Evolutionary conservation across 1,140 invertebrate genomes (phyloP).

Genomic region (Pogonognathellus flavescens): DNA sequence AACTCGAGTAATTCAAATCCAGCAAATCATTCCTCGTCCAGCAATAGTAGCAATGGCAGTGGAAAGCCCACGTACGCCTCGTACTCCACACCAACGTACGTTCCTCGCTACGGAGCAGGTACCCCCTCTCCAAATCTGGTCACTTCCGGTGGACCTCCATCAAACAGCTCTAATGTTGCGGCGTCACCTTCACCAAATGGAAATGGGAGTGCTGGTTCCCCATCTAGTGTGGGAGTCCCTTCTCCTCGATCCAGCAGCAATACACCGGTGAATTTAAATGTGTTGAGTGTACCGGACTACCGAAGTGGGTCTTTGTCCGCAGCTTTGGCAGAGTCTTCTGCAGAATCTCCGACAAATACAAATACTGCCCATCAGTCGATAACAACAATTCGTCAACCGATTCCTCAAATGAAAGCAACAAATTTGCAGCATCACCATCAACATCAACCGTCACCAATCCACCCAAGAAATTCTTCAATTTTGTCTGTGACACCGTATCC

Average conservation of each 20-base stretch:
- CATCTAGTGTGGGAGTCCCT: slow-evolving; percentile 31
- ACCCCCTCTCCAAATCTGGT: slow-evolving; percentile 54
- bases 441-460: neutral
- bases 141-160: slow-evolving; percentile 18
- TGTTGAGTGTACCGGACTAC: slow-evolving; percentile 17
- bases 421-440: neutral
- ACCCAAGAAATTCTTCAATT: neutral
- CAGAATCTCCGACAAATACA: neutral
- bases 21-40: neutral
- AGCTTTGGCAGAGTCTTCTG: neutral
- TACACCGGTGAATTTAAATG: slow-evolving; percentile 14
- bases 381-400: neutral
- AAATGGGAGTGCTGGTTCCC: slow-evolving; percentile 49
- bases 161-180: slow-evolving; percentile 49
- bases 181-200: slow-evolving; percentile 39
- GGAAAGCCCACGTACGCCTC: slow-evolving; percentile 24
- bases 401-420: neutral
- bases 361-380: neutral
- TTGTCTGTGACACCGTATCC: neutral
- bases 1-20: slow-evolving; percentile 22
- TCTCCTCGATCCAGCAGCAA: slow-evolving; percentile 59
- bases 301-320: neutral
- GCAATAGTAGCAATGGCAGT: slow-evolving; percentile 17
- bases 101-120: slow-evolving; percentile 54
- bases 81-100: slow-evolving; percentile 49